Base-by-base conservation (phyloP, 2,113 vertebrate species). In the Callaeas wilsoni region DNA sequence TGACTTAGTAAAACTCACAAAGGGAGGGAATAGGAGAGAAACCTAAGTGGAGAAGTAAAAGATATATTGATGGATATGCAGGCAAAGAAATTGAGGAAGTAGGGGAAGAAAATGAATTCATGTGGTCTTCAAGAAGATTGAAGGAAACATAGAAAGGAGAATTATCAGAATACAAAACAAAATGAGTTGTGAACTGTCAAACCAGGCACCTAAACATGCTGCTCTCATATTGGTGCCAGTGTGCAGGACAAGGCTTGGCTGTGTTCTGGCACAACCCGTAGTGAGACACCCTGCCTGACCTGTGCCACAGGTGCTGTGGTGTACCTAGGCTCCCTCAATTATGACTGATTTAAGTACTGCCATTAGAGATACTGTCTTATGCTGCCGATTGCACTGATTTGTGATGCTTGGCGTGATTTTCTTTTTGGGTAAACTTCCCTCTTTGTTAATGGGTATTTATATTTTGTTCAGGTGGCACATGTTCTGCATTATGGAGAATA, bases 171-270 rank as follows among this genome's bases (percentile, higher is more conserved):
- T 67, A 25, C 32, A 77, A n/a, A 77, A 23, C 5, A 79, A 92
- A 90, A 62, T 57, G 23, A 86, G 27, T 70, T 91, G 33, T n/a
- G 20, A 70, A 37, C 52, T 69, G n/a, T 83, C 30, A 79, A 60
- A 64, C 75, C 16, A 22, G 26, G 7, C 5, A 35, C 18, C 8
- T 17, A 57, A 18, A 65, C 33, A 4, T 63, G 23, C 5, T 71
- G 6, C 12, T n/a, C n/a, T n/a, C n/a, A n/a, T n/a, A 8, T 52
- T 1, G 3, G 33, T 10, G 25, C 33, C 0, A 0, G 16, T 33
- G 57, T 4, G 7, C 27, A 32, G 52, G 19, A 15, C 1, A 5
- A 33, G 32, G 52, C 17, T 56, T 0, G 2, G n/a, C 74, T 55
- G 35, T 18, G 33, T 62, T 91, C 74, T 63, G 37, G 33, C 13